phyloP scores from a whole-genome alignment of 1,140 invertebrate species.

The Physella acuta region DNA sequence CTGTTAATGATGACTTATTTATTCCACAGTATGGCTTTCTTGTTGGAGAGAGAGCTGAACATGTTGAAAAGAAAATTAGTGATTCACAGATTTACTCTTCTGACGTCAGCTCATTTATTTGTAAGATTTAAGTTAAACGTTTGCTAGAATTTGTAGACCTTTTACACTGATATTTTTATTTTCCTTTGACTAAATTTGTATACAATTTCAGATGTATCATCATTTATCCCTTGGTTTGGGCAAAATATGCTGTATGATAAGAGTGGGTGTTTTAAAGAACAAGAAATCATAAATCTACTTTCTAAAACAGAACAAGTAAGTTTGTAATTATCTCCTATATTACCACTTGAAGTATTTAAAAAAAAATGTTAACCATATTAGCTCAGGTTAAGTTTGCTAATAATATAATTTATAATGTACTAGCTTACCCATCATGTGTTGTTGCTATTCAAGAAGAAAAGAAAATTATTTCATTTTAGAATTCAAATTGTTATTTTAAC shows the following conservation, averaged over 20 bases:
- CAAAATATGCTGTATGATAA: neutral
- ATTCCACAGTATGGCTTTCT: conserved; percentile 21
- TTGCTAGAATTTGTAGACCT: no score
- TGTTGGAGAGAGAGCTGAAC: conserved; percentile 5
- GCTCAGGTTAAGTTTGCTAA: no score
- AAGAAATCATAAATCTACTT: neutral
- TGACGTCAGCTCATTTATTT: conserved; percentile 13
- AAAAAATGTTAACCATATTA: no score
- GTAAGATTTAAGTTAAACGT: neutral
- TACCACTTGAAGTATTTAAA: no score
- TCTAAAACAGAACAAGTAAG: conserved; percentile 10
- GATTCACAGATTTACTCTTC: conserved; percentile 13
- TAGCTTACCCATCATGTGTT: no score
- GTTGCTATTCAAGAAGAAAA: no score
- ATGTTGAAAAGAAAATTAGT: conserved; percentile 11
- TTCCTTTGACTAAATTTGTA: neutral
- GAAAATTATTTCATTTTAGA: no score
- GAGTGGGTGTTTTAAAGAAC: conserved; percentile 4
- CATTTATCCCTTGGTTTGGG: conserved; percentile 16
- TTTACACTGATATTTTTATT: no score
- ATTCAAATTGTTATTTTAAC: no score
- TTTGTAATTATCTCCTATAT: neutral
- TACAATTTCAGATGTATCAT: conserved; percentile 14
- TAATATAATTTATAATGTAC: no score
- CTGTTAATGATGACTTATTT: neutral